Base-by-base conservation (phyloP, 2,113 vertebrate genomes). In the Scomber colias region DNA sequence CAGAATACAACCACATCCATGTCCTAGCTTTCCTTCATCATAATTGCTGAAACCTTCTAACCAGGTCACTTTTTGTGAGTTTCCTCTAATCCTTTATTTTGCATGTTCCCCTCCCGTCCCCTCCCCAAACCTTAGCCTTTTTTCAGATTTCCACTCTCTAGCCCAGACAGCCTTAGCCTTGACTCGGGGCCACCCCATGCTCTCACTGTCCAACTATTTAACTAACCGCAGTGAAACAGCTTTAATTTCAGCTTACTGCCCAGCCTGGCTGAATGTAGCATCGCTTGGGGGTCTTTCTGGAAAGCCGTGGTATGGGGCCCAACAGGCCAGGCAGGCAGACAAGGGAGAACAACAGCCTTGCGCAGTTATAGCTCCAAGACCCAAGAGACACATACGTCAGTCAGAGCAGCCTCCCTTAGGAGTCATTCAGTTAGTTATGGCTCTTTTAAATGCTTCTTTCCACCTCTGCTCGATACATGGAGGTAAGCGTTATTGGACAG, bases 181-280 rank as follows among this genome's bases (percentile, higher is more conserved):
- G 93, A 92, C 87, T 92, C 74, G 51, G 73, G 80, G 88, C 92
- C 95, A 93, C 92, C 89, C 83, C 79, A 84, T 84, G 55, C 87
- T 95, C 92, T 79, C 93, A 93, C 85, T 90, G 85, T 93, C 83
- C 85, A 95, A 94, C 77, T 90, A 94, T 94, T 93, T 92, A 91
- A 95, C 92, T 92, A 94, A 74, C 87, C 93, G 75, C 93, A 93
- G 89, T 83, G 85, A 93, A 93, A 89, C 90, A 87, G 93, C 90
- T 93, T 94, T 93, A 90, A 91, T 94, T 94, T 91, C 92, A 92
- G 86, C 85, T 85, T 87, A 82, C 84, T 85, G 86, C 89, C 81
- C 85, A 54, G 87, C 72, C 85, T 65, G 68, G 79, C 87, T 81
- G 75, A 84, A 81, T 76, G 82, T 83, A 75, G 76, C 87, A 88